Evolutionary conservation across 1,140 invertebrate species (phyloP).

Genomic region (Drosophila sturtevanti): DNA sequence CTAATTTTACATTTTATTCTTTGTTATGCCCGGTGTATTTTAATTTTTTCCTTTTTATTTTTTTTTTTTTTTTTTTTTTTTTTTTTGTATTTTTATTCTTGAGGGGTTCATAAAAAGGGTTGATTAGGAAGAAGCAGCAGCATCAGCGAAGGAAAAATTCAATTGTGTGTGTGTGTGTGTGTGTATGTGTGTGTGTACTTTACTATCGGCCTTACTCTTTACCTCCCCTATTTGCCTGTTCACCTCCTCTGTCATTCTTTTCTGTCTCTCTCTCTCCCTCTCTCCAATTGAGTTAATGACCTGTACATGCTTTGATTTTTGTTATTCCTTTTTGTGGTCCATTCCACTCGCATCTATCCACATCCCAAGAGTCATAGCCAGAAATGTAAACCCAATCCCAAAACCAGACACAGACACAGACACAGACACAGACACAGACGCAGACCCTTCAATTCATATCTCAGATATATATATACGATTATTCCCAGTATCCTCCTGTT

Average conservation of each 20-base stretch:
- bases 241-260: neutral
- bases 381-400: no score
- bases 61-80: no score
- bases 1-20: slow-evolving; percentile 80
- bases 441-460: no score
- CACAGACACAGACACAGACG: no score
- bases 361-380: neutral
- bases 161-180: slow-evolving; percentile 10
- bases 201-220: slow-evolving; percentile 14
- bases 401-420: no score
- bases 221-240: slow-evolving; percentile 4
- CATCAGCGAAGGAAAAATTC: slow-evolving; percentile 14
- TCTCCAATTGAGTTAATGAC: slow-evolving; percentile 51
- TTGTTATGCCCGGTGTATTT: slow-evolving; percentile 32
- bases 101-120: slow-evolving; percentile 76
- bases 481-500: neutral
- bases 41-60: slow-evolving; percentile 29
- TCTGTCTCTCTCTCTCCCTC: neutral
- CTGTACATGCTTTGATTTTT: slow-evolving; percentile 73
- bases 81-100: slow-evolving; percentile 44
- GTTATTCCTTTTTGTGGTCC: slow-evolving; percentile 63
- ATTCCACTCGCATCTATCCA: slow-evolving; percentile 3
- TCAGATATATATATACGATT: no score
- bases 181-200: slow-evolving; percentile 1
- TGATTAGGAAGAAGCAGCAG: slow-evolving; percentile 61